Evolutionary conservation across 2,113 vertebrate genomes (phyloP).

Genomic region (Spheniscus mendiculus): DNA sequence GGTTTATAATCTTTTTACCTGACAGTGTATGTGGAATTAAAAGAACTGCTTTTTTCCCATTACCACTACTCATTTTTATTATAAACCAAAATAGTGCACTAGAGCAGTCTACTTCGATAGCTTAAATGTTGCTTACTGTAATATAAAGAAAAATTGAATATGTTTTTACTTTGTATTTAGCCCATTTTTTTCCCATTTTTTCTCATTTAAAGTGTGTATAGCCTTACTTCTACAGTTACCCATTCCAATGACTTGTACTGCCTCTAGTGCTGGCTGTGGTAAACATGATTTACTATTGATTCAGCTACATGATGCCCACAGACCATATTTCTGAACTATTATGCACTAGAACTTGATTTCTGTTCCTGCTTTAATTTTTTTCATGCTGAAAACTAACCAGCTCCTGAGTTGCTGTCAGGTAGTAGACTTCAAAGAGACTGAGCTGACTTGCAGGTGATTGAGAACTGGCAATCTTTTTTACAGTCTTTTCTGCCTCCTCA

Average conservation of each 20-base stretch:
- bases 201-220: neutral
- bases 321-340: neutral
- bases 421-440: neutral
- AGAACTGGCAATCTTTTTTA: neutral
- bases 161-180: neutral
- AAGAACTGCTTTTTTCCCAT: neutral
- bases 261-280: neutral
- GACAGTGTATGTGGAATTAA: neutral
- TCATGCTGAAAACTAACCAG: neutral
- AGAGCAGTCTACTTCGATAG: neutral
- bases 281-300: neutral
- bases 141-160: neutral
- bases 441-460: neutral
- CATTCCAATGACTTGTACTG: neutral
- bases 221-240: neutral
- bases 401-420: neutral
- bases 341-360: neutral
- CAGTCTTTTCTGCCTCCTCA: neutral
- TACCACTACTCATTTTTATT: neutral
- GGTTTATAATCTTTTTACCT: neutral
- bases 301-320: neutral
- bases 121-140: neutral
- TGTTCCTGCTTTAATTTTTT: neutral
- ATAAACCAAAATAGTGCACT: neutral
- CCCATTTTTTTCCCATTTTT: neutral